A percentile compares a stretch with the other conserved stretches of the same genome.
Conservation (phyloP, 2,888 invertebrate genomes). For the Ophion ventricosus region DNA sequence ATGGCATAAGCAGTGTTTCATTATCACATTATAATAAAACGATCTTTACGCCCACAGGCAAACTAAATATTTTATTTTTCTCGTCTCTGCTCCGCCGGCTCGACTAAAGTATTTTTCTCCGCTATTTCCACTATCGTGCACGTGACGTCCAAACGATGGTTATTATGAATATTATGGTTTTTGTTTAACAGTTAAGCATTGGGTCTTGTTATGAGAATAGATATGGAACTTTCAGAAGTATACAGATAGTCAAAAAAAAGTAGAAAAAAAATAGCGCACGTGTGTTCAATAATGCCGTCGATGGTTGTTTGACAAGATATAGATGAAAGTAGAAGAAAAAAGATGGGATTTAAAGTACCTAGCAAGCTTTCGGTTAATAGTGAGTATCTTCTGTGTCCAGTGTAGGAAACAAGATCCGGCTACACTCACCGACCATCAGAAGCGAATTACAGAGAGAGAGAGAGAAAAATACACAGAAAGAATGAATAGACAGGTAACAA, state of each 20-base stretch:
- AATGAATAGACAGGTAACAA: conserved; percentile 74
- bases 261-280: conserved; percentile 37
- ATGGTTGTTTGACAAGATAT: conserved; percentile 42
- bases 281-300: conserved; percentile 51
- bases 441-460: conserved; percentile 78
- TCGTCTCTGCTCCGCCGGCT: conserved; percentile 14
- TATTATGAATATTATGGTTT: neutral
- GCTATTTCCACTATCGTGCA: conserved; percentile 52
- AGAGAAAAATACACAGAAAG: conserved; percentile 75
- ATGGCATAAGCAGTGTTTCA: conserved; percentile 45
- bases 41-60: conserved; percentile 20
- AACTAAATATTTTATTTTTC: conserved; percentile 6
- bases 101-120: conserved; percentile 1
- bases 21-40: conserved; percentile 25
- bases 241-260: conserved; percentile 18
- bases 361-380: conserved; percentile 82
- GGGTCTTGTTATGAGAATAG: conserved; percentile 16
- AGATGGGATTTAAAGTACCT: conserved; percentile 77
- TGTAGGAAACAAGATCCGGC: conserved; percentile 82
- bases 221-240: conserved; percentile 30
- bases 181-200: conserved; percentile 39
- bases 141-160: conserved; percentile 45
- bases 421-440: conserved; percentile 81
- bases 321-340: conserved; percentile 54
- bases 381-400: conserved; percentile 82